phyloP scores from a whole-genome alignment of 2,888 invertebrate species.

The Harpalus rufipes region DNA sequence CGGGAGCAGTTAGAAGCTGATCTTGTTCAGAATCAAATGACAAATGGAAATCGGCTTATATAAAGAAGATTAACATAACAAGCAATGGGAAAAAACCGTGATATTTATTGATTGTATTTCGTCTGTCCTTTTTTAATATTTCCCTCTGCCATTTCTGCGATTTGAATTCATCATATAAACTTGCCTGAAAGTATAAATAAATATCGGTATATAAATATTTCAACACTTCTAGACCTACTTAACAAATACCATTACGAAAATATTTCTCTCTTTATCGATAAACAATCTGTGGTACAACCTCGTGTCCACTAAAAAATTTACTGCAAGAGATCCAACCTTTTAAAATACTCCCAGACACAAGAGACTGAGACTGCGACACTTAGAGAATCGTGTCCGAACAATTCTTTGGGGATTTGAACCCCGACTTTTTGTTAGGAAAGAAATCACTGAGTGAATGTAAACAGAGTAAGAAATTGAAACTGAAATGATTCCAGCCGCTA shows the following conservation, averaged over 20 bases:
- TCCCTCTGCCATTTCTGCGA: no score
- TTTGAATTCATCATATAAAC: no score
- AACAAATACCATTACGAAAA: not conserved
- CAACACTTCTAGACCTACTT: no score
- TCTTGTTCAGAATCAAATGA: no score
- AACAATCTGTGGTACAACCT: not conserved
- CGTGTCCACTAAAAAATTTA: conserved; percentile 27
- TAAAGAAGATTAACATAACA: no score
- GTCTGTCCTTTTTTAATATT: no score
- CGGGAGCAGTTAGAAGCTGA: no score
- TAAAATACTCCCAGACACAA: conserved; percentile 20
- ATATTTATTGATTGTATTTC: no score
- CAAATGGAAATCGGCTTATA: no score
- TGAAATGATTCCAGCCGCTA: not conserved
- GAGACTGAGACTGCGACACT: not conserved
- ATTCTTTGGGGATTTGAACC: not conserved
- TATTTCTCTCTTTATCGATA: not conserved
- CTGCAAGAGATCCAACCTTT: not conserved
- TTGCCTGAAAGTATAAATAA: no score
- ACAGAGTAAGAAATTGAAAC: not conserved
- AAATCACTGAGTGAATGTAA: conserved; percentile 2
- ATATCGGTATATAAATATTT: no score
- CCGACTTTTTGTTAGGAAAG: not conserved
- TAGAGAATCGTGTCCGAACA: not conserved
- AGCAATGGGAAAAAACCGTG: no score